Conservation (phyloP, 30 jellyfish, hydroid and myxozoan genomes). For the Cassiopea andromeda region DNA sequence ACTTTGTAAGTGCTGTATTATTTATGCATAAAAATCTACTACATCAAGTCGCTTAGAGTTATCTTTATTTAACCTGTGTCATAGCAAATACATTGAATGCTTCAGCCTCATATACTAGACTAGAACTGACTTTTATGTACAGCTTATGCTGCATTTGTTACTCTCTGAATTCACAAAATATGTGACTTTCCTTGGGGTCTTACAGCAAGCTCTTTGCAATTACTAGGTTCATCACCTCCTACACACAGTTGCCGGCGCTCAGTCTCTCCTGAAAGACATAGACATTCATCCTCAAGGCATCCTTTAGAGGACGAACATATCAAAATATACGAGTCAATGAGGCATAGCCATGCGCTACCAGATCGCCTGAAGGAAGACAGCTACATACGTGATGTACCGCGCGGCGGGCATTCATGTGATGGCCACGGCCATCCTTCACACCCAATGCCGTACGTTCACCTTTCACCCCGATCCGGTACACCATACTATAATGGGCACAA, state of each 20-base stretch:
- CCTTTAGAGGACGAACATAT: conserved; percentile 64
- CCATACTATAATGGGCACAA: conserved; percentile 72
- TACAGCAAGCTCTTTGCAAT: not conserved
- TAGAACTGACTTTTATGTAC: not conserved
- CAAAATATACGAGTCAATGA: conserved; percentile 51
- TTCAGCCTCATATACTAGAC: not conserved
- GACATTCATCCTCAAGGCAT: conserved; percentile 58
- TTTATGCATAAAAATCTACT: not conserved
- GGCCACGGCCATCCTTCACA: conserved; percentile 67
- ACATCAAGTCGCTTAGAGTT: not conserved
- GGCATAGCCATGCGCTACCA: conserved; percentile 62
- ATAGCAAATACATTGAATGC: not conserved
- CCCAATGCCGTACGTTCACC: conserved; percentile 68
- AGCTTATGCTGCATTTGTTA: not conserved
- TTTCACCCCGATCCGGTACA: conserved; percentile 71
- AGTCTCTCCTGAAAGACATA: conserved; percentile 64
- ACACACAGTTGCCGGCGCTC: conserved; percentile 62
- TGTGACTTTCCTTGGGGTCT: not conserved
- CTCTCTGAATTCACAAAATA: not conserved
- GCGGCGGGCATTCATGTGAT: conserved; percentile 66
- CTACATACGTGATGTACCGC: conserved; percentile 58
- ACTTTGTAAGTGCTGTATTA: conserved; percentile 27
- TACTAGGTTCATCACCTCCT: conserved; percentile 58
- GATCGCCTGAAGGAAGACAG: conserved; percentile 67
- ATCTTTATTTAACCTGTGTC: not conserved